Evolutionary conservation across 2,888 invertebrate species (phyloP), one percentile per base, ranked within the genome.

Genomic region (Drosophila affinis): DNA sequence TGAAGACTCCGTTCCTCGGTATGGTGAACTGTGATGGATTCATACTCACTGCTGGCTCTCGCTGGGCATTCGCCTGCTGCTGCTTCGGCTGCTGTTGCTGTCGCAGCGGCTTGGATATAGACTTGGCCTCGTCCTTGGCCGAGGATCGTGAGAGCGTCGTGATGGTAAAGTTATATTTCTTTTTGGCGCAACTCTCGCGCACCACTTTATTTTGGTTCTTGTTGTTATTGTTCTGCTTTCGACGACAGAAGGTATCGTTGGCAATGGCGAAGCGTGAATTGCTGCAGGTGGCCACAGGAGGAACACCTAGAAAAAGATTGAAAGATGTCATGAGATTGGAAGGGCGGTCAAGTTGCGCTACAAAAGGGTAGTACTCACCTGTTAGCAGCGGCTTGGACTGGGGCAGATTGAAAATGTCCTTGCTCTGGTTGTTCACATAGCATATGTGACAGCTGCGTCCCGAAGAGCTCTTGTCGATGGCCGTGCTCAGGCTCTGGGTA

Each of bases 1-100:
- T 94, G 92, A 94, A 93, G 12, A 94, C 94, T 29, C 94, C 94
- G 55, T 94, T 94, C 12, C 91, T 89, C 51, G 90, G 91, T 75
- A 92, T 88, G 65, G 90, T 91, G 62, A 90, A 90, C 64, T 90
- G 88, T 54, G 80, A 51, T 18, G 68, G 70, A 67, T 67, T 67
- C 67, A 67, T 67, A 67, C 64, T 63, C 56, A 56, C 60, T 58
- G 56, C 52, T 49, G 34, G 59, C 27, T 51, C 61, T 24, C 49
- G 62, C 39, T 55, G 48, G 14, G 10, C 45, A 44, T 55, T 65
- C 54, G 58, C 62, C 73, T 58, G 76, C 48, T 56, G 55, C 27
- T 55, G 56, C 32, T 18, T 56, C 62, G 24, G 60, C 49, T 68
- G 71, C 12, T 24, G 54, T 32, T 56, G 47, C 45, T 52, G 62